Percentiles rank a stretch among this genome's conserved stretches.
Evolutionary conservation across 2,113 vertebrate genomes (phyloP).

Genomic region (Seriola quinqueradiata): DNA sequence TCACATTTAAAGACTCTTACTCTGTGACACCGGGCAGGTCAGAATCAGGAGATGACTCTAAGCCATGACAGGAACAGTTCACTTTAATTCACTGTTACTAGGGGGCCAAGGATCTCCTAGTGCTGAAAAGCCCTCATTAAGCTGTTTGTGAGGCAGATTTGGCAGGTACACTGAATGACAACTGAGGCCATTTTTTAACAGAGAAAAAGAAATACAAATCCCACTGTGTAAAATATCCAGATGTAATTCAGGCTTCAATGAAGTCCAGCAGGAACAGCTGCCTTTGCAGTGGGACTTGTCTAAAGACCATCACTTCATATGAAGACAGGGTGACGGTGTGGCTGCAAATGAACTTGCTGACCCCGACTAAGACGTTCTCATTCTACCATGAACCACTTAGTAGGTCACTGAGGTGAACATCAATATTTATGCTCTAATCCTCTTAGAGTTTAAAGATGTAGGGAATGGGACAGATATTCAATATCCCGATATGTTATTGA

Average conservation of each 20-base stretch:
- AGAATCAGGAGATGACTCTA: slow-evolving; percentile 56
- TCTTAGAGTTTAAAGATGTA: slow-evolving; percentile 33
- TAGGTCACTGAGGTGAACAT: slow-evolving; percentile 33
- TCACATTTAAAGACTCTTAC: slow-evolving; percentile 63
- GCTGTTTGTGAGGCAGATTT: slow-evolving; percentile 67
- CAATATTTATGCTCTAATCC: slow-evolving; percentile 50
- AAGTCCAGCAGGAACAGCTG: not conserved
- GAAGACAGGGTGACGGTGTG: not conserved
- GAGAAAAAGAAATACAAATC: not conserved
- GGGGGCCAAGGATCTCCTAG: slow-evolving; percentile 48
- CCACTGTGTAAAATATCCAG: not conserved
- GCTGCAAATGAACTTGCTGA: slow-evolving; percentile 39
- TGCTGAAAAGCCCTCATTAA: slow-evolving; percentile 60
- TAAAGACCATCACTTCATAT: not conserved
- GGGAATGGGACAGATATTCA: slow-evolving; percentile 18
- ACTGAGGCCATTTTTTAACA: slow-evolving; percentile 45
- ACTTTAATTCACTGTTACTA: slow-evolving; percentile 79
- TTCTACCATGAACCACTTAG: slow-evolving; percentile 15
- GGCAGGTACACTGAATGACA: slow-evolving; percentile 31
- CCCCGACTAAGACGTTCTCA: slow-evolving; percentile 17
- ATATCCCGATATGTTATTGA: slow-evolving; percentile 18
- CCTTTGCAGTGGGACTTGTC: not conserved
- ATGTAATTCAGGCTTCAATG: not conserved
- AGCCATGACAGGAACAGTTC: slow-evolving; percentile 67
- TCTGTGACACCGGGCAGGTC: slow-evolving; percentile 37